Conservation (phyloP, 2,113 vertebrate genomes). For the Lucifuga dentata region DNA sequence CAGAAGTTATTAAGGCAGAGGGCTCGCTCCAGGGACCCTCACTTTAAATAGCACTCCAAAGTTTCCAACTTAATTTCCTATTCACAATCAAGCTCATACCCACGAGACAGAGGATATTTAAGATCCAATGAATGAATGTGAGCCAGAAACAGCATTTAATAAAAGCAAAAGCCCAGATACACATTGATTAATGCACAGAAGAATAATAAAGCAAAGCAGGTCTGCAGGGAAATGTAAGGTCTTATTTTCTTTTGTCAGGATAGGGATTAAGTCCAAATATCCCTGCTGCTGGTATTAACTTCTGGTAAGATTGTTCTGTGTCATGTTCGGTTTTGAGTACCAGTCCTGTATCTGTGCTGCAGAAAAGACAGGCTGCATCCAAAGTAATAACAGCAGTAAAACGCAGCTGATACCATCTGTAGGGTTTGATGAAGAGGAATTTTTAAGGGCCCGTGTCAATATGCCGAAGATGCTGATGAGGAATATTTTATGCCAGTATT, state of each 20-base stretch:
- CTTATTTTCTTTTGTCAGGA: slow-evolving; percentile 66
- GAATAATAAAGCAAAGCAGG: slow-evolving; percentile 64
- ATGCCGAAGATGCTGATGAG: background rate
- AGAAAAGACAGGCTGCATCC: slow-evolving; percentile 46
- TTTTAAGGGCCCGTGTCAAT: slow-evolving; percentile 34
- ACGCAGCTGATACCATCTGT: slow-evolving; percentile 45
- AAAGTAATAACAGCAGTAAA: slow-evolving; percentile 55
- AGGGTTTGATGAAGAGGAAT: slow-evolving; percentile 38
- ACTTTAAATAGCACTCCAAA: slow-evolving; percentile 80
- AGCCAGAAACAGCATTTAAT: slow-evolving; percentile 78
- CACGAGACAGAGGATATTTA: slow-evolving; percentile 76
- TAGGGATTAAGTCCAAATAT: slow-evolving; percentile 75
- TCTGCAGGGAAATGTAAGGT: slow-evolving; percentile 73
- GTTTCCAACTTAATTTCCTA: slow-evolving; percentile 81
- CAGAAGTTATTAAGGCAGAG: slow-evolving; percentile 75
- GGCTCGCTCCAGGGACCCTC: slow-evolving; percentile 70
- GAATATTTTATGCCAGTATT: slow-evolving; percentile 7
- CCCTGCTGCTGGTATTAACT: slow-evolving; percentile 63
- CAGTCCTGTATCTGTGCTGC: slow-evolving; percentile 39
- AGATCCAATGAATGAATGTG: slow-evolving; percentile 76
- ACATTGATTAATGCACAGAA: slow-evolving; percentile 74
- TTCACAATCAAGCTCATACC: slow-evolving; percentile 79
- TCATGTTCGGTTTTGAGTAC: slow-evolving; percentile 53
- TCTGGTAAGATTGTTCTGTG: slow-evolving; percentile 53
- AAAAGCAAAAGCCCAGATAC: slow-evolving; percentile 70